These are phyloP conservation scores for Rhabdomys pumilio DNA, from an alignment of 2,797 vertebrate genomes.

Conservation along the genomic window DNA sequence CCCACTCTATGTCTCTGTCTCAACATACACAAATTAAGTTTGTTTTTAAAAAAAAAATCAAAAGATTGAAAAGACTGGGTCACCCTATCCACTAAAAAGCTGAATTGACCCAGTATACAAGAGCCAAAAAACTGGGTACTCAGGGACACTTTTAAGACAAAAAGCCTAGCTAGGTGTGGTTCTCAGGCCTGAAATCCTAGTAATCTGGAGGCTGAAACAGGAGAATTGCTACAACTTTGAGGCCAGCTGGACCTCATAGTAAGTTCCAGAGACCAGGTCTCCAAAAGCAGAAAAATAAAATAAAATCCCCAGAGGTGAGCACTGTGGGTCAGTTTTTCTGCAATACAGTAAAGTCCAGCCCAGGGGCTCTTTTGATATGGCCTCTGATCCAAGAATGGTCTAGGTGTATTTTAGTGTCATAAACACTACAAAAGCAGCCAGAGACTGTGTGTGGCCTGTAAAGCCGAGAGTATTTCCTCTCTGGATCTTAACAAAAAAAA, in stretches of 20 bases:
- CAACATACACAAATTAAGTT: background rate
- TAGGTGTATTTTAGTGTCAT: background rate
- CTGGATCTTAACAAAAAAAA: conserved; percentile 32
- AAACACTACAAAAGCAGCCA: conserved; percentile 50
- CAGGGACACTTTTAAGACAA: background rate
- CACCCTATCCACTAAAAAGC: background rate
- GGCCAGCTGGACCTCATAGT: background rate
- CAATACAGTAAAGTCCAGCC: background rate
- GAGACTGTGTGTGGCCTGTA: background rate
- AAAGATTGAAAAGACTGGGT: background rate
- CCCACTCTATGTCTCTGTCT: background rate
- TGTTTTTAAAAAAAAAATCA: background rate
- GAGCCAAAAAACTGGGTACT: background rate
- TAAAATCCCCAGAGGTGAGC: background rate
- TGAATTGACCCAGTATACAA: background rate
- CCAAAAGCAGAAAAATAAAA: background rate
- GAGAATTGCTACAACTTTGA: background rate
- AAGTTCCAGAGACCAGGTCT: background rate
- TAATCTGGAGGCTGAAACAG: background rate
- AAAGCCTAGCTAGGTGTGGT: background rate
- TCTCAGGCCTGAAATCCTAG: background rate
- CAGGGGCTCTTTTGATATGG: background rate
- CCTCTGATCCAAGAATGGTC: conserved; percentile 1
- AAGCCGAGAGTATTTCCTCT: background rate
- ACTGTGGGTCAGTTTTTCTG: background rate